Conservation (phyloP, 2,113 vertebrate genomes). For the Sialia sialis region DNA sequence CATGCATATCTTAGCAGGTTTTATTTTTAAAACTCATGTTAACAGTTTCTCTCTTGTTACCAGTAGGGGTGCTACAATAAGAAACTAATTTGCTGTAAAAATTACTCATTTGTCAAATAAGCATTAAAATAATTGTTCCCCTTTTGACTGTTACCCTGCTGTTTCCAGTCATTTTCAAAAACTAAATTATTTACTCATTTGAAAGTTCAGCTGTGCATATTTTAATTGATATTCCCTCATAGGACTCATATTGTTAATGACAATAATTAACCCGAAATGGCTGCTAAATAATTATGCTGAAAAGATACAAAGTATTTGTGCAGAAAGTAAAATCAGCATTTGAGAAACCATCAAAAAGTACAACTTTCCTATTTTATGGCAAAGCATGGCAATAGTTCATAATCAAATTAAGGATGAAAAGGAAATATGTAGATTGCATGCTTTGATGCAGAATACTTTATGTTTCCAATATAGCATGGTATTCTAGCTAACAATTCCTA, state of each 20-base stretch:
- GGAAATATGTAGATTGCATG: constrained; percentile 68
- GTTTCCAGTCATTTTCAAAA: constrained; percentile 92
- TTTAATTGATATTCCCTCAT: constrained; percentile 91
- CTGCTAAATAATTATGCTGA: constrained; percentile 92
- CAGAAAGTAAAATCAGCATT: constrained; percentile 80
- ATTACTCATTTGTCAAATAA: constrained; percentile 92
- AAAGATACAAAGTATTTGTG: constrained; percentile 79
- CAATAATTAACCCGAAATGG: constrained; percentile 97
- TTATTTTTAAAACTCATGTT: constrained; percentile 77
- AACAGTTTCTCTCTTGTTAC: constrained; percentile 77
- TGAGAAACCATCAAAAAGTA: constrained; percentile 77
- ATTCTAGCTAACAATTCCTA: constrained; percentile 65
- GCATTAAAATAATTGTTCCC: constrained; percentile 99
- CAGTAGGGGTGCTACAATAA: constrained; percentile 85
- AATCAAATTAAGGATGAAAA: constrained; percentile 81
- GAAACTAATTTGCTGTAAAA: constrained; percentile 94
- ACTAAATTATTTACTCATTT: constrained; percentile 95
- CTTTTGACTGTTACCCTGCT: constrained; percentile 95
- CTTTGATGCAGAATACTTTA: constrained; percentile 78
- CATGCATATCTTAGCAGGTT: constrained; percentile 81
- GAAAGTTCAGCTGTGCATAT: constrained; percentile 83
- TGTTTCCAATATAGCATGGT: constrained; percentile 74
- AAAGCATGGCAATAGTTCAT: constrained; percentile 76
- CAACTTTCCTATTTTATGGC: constrained; percentile 75
- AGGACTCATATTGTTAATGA: constrained; percentile 95